These are phyloP conservation scores for Actenoides lindsayi DNA, from an alignment of 2,113 vertebrate species.

Conservation along the genomic window DNA sequence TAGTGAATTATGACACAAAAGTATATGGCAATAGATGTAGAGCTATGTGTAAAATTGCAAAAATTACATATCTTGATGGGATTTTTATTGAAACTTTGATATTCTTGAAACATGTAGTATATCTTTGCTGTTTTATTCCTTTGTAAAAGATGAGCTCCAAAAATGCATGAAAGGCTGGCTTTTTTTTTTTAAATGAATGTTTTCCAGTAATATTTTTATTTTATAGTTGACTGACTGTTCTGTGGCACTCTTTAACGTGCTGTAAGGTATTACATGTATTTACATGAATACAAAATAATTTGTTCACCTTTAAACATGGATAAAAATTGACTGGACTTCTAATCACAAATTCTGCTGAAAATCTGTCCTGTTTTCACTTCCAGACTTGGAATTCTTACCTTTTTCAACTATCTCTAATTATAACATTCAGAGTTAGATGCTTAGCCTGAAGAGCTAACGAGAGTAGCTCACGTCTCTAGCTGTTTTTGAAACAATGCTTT, in stretches of 20 bases:
- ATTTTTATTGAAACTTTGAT: not conserved
- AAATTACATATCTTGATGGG: not conserved
- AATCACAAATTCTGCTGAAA: not conserved
- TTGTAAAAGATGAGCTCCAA: not conserved
- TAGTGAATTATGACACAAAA: not conserved
- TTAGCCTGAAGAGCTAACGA: not conserved
- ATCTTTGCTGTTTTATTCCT: not conserved
- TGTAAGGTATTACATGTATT: not conserved
- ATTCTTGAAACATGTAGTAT: not conserved
- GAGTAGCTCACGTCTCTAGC: not conserved
- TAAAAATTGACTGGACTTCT: not conserved
- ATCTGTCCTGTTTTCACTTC: not conserved
- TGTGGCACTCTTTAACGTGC: fast-evolving
- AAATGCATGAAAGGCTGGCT: not conserved
- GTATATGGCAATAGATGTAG: not conserved
- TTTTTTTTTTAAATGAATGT: not conserved
- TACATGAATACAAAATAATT: not conserved
- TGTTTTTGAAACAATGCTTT: not conserved
- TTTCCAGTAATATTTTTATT: not conserved
- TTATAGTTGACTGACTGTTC: not conserved
- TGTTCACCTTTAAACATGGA: not conserved
- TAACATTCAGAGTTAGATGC: not conserved
- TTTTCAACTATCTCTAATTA: not conserved
- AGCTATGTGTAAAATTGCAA: not conserved
- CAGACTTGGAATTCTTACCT: not conserved